Base-by-base conservation (phyloP, 2,113 vertebrate genomes). In the Mormyrus iriodes region DNA sequence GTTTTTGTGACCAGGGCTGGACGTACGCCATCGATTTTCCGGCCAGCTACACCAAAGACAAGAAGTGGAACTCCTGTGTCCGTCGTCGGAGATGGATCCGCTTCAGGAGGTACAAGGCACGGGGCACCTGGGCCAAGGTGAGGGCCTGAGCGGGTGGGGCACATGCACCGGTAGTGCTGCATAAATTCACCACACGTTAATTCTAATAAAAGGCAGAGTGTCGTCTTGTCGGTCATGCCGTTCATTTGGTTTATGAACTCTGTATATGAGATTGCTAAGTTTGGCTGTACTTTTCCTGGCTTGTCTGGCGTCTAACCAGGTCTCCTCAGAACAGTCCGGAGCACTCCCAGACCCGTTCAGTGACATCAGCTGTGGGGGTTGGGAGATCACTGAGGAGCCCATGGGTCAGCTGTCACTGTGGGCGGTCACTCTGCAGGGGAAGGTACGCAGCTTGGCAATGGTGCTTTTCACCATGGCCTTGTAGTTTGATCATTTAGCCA, bases 61-160 rank as follows among this genome's bases (percentile, higher is more conserved):
- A 98, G 93, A 98, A 95, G 90, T 99, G 98, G 98, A 99, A 99
- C 93, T 99, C 98, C 7, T 99, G 97, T 17, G 98, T 99, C 89
- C 96, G 98, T 90, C 97, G 98, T 53, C 95, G 97, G 87, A 95
- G 97, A 91, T 99, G 98, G 98, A 96, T 98, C 88, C 97, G 98
- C 87, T 97, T 99, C 94, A 95, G 98, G 94, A 96, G 96, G 95
- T 99, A 98, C 94, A 98, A 96, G 88, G 95, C 97, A 44, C 97
- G 96, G 89, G 97, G 99, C 12, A 3, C 92, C 90, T 99, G 98
- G 98, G 97, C 98, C 0, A 97, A 99, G 98, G 98, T 96, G 76
- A 46, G 92, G 90, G 24, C 3, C 31, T 39, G 2, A 79, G 35
- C 19, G 12, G 52, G 17, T 10, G 52, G 52, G 3, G 52, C 12